Conservation (phyloP, 1,140 invertebrate genomes). For the Pygmarrhopalites habei region DNA sequence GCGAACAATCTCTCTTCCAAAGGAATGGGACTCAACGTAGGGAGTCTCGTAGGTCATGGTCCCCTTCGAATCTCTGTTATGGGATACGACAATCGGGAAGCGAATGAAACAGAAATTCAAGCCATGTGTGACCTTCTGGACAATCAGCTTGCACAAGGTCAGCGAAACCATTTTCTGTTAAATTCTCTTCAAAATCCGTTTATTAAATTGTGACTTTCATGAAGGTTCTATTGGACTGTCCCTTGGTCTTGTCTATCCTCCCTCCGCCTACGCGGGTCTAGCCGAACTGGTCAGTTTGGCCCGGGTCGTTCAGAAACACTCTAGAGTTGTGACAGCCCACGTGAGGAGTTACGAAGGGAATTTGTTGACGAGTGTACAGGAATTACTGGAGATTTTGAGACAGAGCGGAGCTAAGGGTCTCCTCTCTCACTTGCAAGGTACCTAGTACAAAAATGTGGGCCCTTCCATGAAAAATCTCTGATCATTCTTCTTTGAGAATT, state of each 20-base stretch:
- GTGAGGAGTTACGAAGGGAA: slow-evolving; percentile 34
- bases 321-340: slow-evolving; percentile 24
- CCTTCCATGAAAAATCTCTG: too few relatives aligned
- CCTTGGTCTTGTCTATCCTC: slow-evolving; percentile 29
- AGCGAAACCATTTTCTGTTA: too few relatives aligned
- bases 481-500: too few relatives aligned
- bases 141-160: slow-evolving; percentile 12
- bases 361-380: slow-evolving; percentile 27
- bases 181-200: too few relatives aligned
- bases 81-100: slow-evolving; percentile 29
- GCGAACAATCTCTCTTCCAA: not conserved
- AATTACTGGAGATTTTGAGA: slow-evolving; percentile 26
- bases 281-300: slow-evolving; percentile 25
- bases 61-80: slow-evolving; percentile 31
- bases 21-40: slow-evolving; percentile 22
- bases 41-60: slow-evolving; percentile 26
- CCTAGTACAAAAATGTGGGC: too few relatives aligned
- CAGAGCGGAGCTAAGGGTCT: slow-evolving; percentile 29
- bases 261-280: slow-evolving; percentile 25
- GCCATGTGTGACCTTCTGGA: slow-evolving; percentile 25
- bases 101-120: slow-evolving; percentile 24
- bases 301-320: slow-evolving; percentile 20
- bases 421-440: slow-evolving; percentile 32
- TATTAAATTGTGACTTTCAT: too few relatives aligned
- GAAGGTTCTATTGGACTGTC: slow-evolving; percentile 33